Base-by-base conservation (phyloP, 1,140 invertebrate species). In the Steinernema khuongi region DNA sequence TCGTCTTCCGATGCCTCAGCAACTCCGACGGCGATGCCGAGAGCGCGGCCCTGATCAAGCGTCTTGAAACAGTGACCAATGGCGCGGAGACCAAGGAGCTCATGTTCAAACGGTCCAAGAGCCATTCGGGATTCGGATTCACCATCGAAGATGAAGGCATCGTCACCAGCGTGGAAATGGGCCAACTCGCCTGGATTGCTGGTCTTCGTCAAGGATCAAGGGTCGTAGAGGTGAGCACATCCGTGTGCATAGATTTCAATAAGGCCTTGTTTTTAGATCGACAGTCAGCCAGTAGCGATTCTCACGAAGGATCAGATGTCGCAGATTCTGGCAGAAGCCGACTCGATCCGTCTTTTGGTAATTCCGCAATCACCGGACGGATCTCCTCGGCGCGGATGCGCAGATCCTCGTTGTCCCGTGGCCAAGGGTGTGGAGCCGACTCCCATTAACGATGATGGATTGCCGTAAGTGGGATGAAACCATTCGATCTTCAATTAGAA, bases 91-190 rank as follows among this genome's bases (percentile, higher is more conserved):
- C 79, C 18, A 85, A 83, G 43, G 83, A 83, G 68, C 26, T 60
- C 14, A 60, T 60, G 50, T 60, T 60, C 50, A 60, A 60, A 22
- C 14, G 26, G 22, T 22, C 11, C 4, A 7, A 22, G 2, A 22
- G 50, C 19, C 50, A 60, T 4, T 11, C 50, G 7, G 50, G 26
- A 4, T 22, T 60, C 11, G 94, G 94, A 30, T 97, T 97, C 87
- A 93, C 97, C 86, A 93, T 97, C 28, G 93, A 96, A 83, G 92
- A 93, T 17, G 94, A 97, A 86, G 95, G 94, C 1, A 90, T 97
- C 1, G 93, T 97, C 0, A 96, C 93, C 1, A 92, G 95, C 83
- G 94, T 97, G 0, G 94, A 96, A 86, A 89, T 89, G 72, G 90
- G 91, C 83, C 93, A 94, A 1, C 89, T 91, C 75, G 94, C 95